Conservation (phyloP, 2,888 invertebrate genomes). For the Norana najaformis region DNA sequence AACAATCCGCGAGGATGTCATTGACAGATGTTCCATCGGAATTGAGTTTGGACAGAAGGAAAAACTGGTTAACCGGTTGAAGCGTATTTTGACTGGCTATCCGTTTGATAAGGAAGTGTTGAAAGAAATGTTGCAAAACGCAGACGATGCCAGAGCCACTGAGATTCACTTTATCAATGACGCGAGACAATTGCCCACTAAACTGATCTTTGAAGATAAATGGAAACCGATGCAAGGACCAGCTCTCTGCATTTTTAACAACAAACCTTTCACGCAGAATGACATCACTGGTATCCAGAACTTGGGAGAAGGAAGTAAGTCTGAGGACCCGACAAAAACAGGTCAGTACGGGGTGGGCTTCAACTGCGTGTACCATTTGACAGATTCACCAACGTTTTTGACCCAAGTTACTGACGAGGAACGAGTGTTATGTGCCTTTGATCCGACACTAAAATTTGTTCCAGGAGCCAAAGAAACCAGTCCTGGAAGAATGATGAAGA, state of each 20-base stretch:
- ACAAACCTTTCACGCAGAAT: conserved; percentile 41
- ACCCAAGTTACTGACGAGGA: conserved; percentile 41
- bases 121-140: conserved; percentile 56
- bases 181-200: conserved; percentile 41
- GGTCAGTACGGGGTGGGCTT: conserved; percentile 48
- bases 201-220: conserved; percentile 42
- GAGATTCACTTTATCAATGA: conserved; percentile 53
- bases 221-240: conserved; percentile 44
- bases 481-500: conserved; percentile 44
- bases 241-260: conserved; percentile 44
- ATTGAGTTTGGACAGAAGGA: conserved; percentile 39
- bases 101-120: conserved; percentile 48
- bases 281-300: conserved; percentile 44
- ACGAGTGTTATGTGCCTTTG: conserved; percentile 50
- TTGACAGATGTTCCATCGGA: conserved; percentile 1
- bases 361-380: conserved; percentile 46
- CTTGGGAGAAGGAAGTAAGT: conserved; percentile 45
- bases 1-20: conserved; percentile 30
- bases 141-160: conserved; percentile 54
- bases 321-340: conserved; percentile 39
- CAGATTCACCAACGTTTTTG: conserved; percentile 45
- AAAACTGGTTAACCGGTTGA: conserved; percentile 34
- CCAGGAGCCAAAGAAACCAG: conserved; percentile 42
- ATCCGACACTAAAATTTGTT: conserved; percentile 51
- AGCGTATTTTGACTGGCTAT: conserved; percentile 37